Conservation (phyloP, 2,113 vertebrate species). For the Aphyosemion australe region DNA sequence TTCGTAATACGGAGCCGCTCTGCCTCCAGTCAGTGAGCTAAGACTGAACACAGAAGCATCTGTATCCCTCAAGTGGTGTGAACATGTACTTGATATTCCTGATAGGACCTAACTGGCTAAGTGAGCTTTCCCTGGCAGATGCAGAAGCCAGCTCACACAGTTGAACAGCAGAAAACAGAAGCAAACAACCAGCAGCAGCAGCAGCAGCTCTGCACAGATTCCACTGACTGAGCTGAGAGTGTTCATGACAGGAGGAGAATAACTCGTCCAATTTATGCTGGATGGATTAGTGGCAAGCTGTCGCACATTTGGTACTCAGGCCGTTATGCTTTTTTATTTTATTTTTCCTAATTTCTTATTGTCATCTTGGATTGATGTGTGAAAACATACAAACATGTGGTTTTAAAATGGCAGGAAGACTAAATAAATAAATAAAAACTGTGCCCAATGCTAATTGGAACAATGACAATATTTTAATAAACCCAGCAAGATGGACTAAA, state of each 20-base stretch:
- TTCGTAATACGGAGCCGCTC: slow-evolving; percentile 54
- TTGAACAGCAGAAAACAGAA: slow-evolving; percentile 26
- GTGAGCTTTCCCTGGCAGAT: slow-evolving; percentile 47
- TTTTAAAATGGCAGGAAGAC: slow-evolving; percentile 6
- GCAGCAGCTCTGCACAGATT: slow-evolving; percentile 33
- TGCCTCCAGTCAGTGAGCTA: slow-evolving; percentile 45
- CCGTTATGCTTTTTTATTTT: slow-evolving; percentile 12
- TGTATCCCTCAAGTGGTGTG: slow-evolving; percentile 43
- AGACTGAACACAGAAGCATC: slow-evolving; percentile 50
- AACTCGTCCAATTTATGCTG: slow-evolving; percentile 56
- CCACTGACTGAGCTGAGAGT: slow-evolving; percentile 32
- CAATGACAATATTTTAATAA: slow-evolving; percentile 34
- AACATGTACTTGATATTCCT: slow-evolving; percentile 63
- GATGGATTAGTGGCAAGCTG: slow-evolving; percentile 67
- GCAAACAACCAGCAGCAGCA: slow-evolving; percentile 29
- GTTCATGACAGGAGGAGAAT: slow-evolving; percentile 58
- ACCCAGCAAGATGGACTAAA: slow-evolving; percentile 11
- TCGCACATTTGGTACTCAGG: slow-evolving; percentile 44
- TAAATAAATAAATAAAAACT: not conserved
- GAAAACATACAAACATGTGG: not conserved
- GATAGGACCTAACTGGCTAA: slow-evolving; percentile 52
- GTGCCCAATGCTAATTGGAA: slow-evolving; percentile 19
- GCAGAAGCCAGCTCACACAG: slow-evolving; percentile 35
- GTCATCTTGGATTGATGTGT: slow-evolving; percentile 28
- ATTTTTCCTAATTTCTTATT: not conserved